Percentiles rank a stretch among this genome's conserved stretches.
Conservation (phyloP, 2,888 invertebrate species). For the Heteromyza rotundicornis region DNA sequence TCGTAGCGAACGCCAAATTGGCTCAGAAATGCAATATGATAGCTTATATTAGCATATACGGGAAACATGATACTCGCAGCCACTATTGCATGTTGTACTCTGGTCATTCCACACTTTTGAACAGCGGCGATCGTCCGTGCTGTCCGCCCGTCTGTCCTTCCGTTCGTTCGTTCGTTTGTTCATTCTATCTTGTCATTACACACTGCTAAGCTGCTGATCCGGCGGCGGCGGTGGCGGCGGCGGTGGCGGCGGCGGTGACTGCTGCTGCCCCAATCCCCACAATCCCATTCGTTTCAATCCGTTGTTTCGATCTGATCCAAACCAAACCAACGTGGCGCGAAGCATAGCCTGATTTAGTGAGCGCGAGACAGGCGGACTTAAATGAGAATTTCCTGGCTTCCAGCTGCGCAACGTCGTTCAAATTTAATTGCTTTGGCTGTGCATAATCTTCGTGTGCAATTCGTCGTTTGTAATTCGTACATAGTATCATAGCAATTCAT, state of each 20-base stretch:
- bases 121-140: not conserved
- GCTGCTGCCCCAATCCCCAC: not conserved
- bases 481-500: conserved; percentile 11
- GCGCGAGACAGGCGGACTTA: conserved; percentile 36
- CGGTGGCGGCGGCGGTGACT: not conserved
- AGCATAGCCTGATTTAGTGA: conserved; percentile 26
- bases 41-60: conserved; percentile 8
- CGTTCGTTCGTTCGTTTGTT: not conserved
- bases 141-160: no score
- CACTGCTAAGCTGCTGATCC: not conserved
- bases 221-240: not conserved
- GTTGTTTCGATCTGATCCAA: conserved; percentile 10
- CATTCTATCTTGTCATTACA: not conserved
- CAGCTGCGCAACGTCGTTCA: conserved; percentile 59
- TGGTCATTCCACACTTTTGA: conserved; percentile 4
- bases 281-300: conserved; percentile 16
- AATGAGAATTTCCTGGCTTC: conserved; percentile 64
- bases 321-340: not conserved
- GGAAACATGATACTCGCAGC: conserved; percentile 13
- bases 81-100: not conserved
- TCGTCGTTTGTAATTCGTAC: conserved; percentile 11
- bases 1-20: conserved; percentile 27
- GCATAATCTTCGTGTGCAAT: conserved; percentile 33
- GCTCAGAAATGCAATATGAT: conserved; percentile 15
- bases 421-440: conserved; percentile 60